Conservation (phyloP, 1,140 invertebrate genomes). For the Ceratina calcarata region DNA sequence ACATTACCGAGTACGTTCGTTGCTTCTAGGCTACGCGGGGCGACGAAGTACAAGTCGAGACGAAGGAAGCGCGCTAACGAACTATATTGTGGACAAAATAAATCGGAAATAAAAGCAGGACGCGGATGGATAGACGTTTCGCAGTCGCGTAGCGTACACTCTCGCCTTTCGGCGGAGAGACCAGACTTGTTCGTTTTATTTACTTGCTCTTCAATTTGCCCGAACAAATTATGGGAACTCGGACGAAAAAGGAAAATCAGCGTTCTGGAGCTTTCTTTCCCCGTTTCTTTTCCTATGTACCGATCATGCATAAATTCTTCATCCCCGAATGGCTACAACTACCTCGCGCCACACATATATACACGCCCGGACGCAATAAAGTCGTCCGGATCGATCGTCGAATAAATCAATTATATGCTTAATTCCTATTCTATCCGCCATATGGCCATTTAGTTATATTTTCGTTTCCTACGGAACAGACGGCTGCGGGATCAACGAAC, state of each 20-base stretch:
- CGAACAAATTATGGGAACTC: conserved; percentile 20
- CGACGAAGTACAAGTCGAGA: conserved; percentile 13
- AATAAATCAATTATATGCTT: conserved; percentile 23
- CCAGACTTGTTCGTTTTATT: conserved; percentile 41
- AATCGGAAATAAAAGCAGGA: conserved; percentile 16
- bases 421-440: neutral
- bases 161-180: neutral
- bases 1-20: neutral
- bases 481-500: conserved; percentile 18
- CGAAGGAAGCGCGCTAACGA: conserved; percentile 22
- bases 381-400: neutral
- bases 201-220: conserved; percentile 11
- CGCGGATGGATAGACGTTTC: neutral
- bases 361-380: conserved; percentile 17
- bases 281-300: neutral
- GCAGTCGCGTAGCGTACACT: neutral
- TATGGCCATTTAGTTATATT: neutral
- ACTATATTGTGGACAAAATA: conserved; percentile 39
- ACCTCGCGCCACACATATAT: too few relatives aligned
- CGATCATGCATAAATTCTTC: neutral
- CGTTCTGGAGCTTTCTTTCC: neutral
- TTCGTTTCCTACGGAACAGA: neutral
- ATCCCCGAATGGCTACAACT: too few relatives aligned
- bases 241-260: neutral
- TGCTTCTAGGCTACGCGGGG: neutral